Base-by-base conservation (phyloP, 2,888 invertebrate species). In the Laspeyria flexula region DNA sequence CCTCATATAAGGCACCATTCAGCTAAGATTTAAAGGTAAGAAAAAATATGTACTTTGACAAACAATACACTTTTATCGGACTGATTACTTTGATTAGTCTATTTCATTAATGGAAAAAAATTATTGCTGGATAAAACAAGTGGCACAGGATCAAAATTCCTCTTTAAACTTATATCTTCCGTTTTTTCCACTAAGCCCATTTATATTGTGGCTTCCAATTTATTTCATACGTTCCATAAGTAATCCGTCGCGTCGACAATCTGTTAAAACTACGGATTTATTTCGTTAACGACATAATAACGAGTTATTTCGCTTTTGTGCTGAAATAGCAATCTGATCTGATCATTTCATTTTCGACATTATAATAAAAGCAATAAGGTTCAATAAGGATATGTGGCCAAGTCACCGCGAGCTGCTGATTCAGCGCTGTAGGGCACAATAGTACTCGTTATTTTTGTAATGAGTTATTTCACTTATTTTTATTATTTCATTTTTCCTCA, bases 1-100 rank as follows among this genome's bases (percentile, higher is more conserved):
- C 87, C 83, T 90, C 90, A 86, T 86, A 84, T 75, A 79, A 82
- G 80, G 83, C 90, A 81, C 89, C 90, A 73, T 88, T 90, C 78
- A 90, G 90, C 86, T 90, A 79, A 89, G 75, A 77, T 82, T 83
- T 72, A 65, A 79, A 84, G 86, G 90, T 90, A 78, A 83, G 82
- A 53, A 25, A 18, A 2, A 38, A 9, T 2, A 5, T 29, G 2
- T 29, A 29, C 1, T 29, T 29, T 4, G n/a, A n/a, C n/a, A n/a
- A n/a, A n/a, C n/a, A n/a, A n/a, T n/a, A n/a, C n/a, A n/a, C n/a
- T n/a, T n/a, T n/a, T n/a, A n/a, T n/a, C n/a, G n/a, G n/a, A n/a
- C n/a, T n/a, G n/a, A n/a, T n/a, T n/a, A n/a, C n/a, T n/a, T n/a
- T n/a, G n/a, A n/a, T n/a, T n/a, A n/a, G n/a, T n/a, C n/a, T n/a